A percentile compares a stretch with the other conserved stretches of the same genome.
These are phyloP conservation scores for Cheilosia variabilis DNA, from an alignment of 2,888 invertebrate species.

Conservation along the genomic window DNA sequence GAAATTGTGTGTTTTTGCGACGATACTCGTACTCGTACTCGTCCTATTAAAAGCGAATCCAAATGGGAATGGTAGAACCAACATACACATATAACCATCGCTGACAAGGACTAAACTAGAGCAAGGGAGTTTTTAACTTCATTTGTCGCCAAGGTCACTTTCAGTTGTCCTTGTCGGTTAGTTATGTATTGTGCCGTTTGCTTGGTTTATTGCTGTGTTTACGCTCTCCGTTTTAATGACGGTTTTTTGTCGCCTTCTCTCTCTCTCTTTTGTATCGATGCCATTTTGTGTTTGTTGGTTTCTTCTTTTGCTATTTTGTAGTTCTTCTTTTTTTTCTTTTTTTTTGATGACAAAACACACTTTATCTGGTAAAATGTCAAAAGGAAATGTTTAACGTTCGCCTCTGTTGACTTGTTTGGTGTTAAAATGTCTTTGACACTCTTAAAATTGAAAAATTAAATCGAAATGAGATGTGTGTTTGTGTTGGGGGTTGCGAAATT, in stretches of 20 bases:
- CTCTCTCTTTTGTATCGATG: conserved; percentile 39
- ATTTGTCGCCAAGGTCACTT: conserved; percentile 37
- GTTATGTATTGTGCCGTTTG: background rate
- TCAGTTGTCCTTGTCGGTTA: conserved; percentile 37
- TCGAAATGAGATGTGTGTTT: conserved; percentile 32
- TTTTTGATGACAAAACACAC: background rate
- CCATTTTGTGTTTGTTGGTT: background rate
- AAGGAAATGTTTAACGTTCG: conserved; percentile 18
- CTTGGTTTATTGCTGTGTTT: conserved; percentile 1
- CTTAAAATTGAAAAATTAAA: conserved; percentile 61
- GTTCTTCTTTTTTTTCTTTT: conserved; percentile 10
- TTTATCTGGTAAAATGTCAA: conserved; percentile 15
- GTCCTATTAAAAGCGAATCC: background rate
- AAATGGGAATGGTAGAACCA: background rate
- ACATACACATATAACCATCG: background rate
- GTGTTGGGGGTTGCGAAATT: conserved; percentile 8
- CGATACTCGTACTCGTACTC: too few species aligned
- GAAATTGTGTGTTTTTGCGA: background rate
- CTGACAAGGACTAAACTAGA: conserved; percentile 3
- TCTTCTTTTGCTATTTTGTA: background rate
- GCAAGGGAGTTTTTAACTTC: conserved; percentile 20
- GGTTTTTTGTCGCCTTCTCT: conserved; percentile 1
- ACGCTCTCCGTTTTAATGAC: conserved; percentile 31
- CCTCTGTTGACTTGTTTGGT: conserved; percentile 50
- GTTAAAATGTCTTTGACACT: conserved; percentile 64